Percentiles rank a stretch among this genome's conserved stretches.
Evolutionary conservation across 1,140 invertebrate genomes (phyloP).

Genomic region (Brachionus rubens): DNA sequence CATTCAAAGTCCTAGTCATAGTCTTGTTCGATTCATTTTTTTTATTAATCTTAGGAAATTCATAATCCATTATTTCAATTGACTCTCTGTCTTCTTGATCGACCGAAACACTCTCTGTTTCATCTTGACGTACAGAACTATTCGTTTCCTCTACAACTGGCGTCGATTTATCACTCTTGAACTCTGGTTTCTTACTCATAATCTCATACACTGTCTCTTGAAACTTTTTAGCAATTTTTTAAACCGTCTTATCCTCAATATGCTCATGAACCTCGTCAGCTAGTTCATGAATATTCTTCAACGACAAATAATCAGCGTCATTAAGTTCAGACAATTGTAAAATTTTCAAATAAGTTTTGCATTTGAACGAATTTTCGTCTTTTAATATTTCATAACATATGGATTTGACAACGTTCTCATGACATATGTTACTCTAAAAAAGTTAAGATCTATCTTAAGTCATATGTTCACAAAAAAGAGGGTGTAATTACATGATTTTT

Average conservation of each 20-base stretch:
- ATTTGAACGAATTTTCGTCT: slow-evolving; percentile 40
- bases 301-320: slow-evolving; percentile 27
- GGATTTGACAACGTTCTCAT: slow-evolving; percentile 28
- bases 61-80: background rate
- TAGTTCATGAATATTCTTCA: slow-evolving; percentile 13
- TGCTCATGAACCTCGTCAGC: slow-evolving; percentile 29
- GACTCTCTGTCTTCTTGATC: background rate
- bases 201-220: background rate
- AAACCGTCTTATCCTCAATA: slow-evolving; percentile 5
- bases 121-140: background rate
- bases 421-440: slow-evolving; percentile 28
- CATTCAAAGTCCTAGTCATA: slow-evolving; percentile 15
- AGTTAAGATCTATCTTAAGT: too few relatives aligned
- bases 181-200: background rate
- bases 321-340: slow-evolving; percentile 16
- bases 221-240: slow-evolving; percentile 31
- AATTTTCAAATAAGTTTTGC: slow-evolving; percentile 41
- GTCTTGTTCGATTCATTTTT: slow-evolving; percentile 17
- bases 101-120: background rate
- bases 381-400: slow-evolving; percentile 32
- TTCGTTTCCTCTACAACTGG: background rate
- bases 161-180: background rate
- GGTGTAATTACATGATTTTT: slow-evolving; percentile 47
- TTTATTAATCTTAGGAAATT: slow-evolving; percentile 36
- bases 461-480: too few relatives aligned